Conservation (phyloP, 2,888 invertebrate genomes). For the Eremobia ochroleuca region DNA sequence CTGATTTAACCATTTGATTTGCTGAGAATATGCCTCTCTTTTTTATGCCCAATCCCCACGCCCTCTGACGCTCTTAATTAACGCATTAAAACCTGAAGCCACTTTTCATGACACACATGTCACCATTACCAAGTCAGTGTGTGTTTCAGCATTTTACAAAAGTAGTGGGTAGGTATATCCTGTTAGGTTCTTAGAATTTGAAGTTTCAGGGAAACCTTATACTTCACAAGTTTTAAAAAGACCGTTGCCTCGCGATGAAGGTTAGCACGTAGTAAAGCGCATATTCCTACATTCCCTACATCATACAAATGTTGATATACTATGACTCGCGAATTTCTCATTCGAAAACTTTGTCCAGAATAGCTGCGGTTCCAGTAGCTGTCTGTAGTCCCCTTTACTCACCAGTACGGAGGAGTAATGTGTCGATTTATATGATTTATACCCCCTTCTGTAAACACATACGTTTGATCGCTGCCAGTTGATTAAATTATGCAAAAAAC, state of each 20-base stretch:
- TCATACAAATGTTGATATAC: too few relatives aligned
- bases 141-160: too few relatives aligned
- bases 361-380: not conserved
- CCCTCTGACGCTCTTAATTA: too few relatives aligned
- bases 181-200: too few relatives aligned
- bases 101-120: not conserved
- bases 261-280: too few relatives aligned
- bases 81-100: not conserved
- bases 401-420: conserved; percentile 64
- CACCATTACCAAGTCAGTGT: too few relatives aligned
- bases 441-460: conserved; percentile 66
- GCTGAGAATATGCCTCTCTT: too few relatives aligned
- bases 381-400: conserved; percentile 48
- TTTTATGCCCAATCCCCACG: not conserved
- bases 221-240: too few relatives aligned
- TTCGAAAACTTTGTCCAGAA: not conserved
- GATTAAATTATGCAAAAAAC: conserved; percentile 73
- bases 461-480: conserved; percentile 67
- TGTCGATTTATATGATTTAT: conserved; percentile 72
- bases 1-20: not conserved
- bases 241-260: too few relatives aligned
- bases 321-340: not conserved
- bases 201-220: too few relatives aligned
- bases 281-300: too few relatives aligned
- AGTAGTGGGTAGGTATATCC: too few relatives aligned